A percentile compares a stretch with the other conserved stretches of the same genome.
These are phyloP conservation scores for Turritopsis rubra DNA, from an alignment of 30 jellyfish, hydroid and myxozoan genomes.

Conservation along the genomic window DNA sequence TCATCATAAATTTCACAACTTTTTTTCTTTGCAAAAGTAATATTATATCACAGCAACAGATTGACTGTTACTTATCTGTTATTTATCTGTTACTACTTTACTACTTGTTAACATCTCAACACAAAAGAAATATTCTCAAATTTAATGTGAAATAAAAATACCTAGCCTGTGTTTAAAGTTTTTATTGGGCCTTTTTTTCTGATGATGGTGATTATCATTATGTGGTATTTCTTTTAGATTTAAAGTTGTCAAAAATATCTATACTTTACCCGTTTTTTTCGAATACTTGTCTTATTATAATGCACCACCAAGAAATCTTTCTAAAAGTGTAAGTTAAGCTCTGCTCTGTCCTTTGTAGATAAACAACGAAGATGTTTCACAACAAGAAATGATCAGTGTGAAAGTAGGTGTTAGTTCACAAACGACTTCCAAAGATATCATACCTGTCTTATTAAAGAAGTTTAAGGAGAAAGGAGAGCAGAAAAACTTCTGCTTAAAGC, in stretches of 20 bases:
- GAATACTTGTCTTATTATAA: no score
- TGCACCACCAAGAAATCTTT: no score
- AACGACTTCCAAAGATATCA: slow-evolving; percentile 16
- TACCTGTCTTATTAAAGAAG: slow-evolving; percentile 24
- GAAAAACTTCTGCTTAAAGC: not conserved
- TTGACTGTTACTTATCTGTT: not conserved
- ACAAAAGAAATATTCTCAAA: not conserved
- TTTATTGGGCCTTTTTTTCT: not conserved
- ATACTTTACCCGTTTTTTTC: no score
- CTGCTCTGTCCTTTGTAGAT: slow-evolving; percentile 3
- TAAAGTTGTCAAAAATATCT: no score
- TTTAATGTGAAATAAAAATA: not conserved
- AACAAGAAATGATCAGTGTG: slow-evolving; percentile 28
- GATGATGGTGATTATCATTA: no score
- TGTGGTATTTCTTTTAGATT: not conserved
- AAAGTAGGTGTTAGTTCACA: slow-evolving; percentile 28
- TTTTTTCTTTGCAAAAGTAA: not conserved
- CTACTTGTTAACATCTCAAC: not conserved
- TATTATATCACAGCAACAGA: not conserved
- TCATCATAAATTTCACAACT: no score
- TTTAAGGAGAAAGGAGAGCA: slow-evolving; percentile 18
- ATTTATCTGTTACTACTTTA: not conserved
- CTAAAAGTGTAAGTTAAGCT: no score
- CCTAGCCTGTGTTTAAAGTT: not conserved
- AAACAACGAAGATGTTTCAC: slow-evolving; percentile 27